These are phyloP conservation scores for Nymphalis urticae DNA, from an alignment of 2,888 invertebrate species.

Conservation along the genomic window DNA sequence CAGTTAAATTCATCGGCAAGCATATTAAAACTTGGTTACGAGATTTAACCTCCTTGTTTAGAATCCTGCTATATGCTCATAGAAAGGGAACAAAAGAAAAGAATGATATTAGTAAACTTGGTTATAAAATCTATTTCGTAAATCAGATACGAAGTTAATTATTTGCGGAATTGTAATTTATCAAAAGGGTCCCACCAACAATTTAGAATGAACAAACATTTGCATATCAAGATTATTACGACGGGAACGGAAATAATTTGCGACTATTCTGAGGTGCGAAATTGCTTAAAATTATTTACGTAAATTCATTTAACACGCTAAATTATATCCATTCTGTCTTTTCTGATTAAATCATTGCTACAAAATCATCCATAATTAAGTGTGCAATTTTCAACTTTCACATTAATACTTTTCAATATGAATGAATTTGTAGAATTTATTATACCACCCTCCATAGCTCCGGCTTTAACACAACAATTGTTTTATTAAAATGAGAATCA, in stretches of 20 bases:
- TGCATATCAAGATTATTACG: slow-evolving; percentile 45
- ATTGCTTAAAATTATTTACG: slow-evolving; percentile 40
- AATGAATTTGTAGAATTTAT: slow-evolving; percentile 31
- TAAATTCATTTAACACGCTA: slow-evolving; percentile 40
- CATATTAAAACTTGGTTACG: slow-evolving; percentile 76
- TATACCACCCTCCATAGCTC: slow-evolving; percentile 37
- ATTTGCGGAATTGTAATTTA: slow-evolving; percentile 43
- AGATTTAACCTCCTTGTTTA: slow-evolving; percentile 78
- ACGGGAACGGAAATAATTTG: slow-evolving; percentile 46
- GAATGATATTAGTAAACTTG: slow-evolving; percentile 77
- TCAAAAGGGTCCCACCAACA: slow-evolving; percentile 59
- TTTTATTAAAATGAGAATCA: slow-evolving; percentile 35
- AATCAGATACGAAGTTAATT: slow-evolving; percentile 47
- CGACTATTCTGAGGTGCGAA: slow-evolving; percentile 39
- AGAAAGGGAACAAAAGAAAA: slow-evolving; percentile 73
- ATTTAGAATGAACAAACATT: slow-evolving; percentile 47
- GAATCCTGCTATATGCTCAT: slow-evolving; percentile 81
- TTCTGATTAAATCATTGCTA: slow-evolving; percentile 40
- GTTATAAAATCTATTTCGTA: slow-evolving; percentile 53
- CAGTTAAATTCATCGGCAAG: slow-evolving; percentile 74
- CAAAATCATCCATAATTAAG: slow-evolving; percentile 48
- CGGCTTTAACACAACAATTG: slow-evolving; percentile 33
- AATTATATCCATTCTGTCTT: slow-evolving; percentile 49
- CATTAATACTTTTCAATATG: slow-evolving; percentile 18
- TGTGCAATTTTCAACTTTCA: slow-evolving; percentile 15